Base-by-base conservation (phyloP, 2,888 invertebrate species). In the Euphydryas editha region DNA sequence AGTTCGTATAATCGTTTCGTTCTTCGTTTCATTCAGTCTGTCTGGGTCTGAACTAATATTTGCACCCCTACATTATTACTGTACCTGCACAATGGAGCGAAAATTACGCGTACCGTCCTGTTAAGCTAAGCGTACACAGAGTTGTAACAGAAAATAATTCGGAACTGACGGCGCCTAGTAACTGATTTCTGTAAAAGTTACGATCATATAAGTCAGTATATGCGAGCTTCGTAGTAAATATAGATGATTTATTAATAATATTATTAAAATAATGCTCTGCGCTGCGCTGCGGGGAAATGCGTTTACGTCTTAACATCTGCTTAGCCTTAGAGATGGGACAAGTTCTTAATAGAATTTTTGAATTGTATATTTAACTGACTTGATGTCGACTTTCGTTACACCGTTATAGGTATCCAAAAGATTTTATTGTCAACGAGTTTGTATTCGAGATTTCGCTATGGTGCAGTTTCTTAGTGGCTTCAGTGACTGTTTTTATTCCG, bases 21-120 rank as follows among this genome's bases (percentile, higher is more conserved):
- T 81, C 82, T 78, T 78, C 73, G 75, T 78, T 78, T 77, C 76
- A 76, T 76, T 75, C 75, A 55, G 72, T 72, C 81, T 81, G 86
- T 86, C 88, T 89, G 87, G 77, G 78, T 81, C 85, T 85, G 85
- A 76, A 87, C 87, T 87, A 92, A 92, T 92, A 91, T 92, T 92
- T 91, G 81, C 86, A 73, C 79, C 75, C 78, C 86, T 85, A 83
- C 90, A 90, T 91, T 92, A 91, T 90, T 90, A 85, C 88, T 83
- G 83, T 79, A 73, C 80, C 80, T 72, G 82, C 78, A 87, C 87
- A 87, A 87, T 86, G 81, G 80, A 79, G 79, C 77, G 81, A 79
- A 83, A 84, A 87, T 85, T 83, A 84, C 82, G 64, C 64, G 56
- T 64, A 17, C 54, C 54, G 54, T 54, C 54, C 54, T 30, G 30